A percentile compares a stretch with the other conserved stretches of the same genome.
phyloP scores from a whole-genome alignment of 2,113 vertebrate species.

The Aptenodytes patagonicus region DNA sequence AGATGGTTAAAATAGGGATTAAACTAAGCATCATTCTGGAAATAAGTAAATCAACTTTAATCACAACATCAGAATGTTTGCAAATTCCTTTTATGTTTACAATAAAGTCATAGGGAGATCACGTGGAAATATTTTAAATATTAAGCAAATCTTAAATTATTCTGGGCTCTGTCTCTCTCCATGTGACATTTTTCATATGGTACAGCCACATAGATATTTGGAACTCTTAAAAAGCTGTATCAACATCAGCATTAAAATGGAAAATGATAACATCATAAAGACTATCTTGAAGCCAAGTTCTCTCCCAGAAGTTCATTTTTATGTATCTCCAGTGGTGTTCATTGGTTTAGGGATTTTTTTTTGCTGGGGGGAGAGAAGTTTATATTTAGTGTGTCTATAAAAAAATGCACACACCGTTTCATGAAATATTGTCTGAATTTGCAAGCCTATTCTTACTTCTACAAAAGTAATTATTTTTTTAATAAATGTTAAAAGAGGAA shows the following conservation, averaged over 20 bases:
- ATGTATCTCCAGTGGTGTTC: not conserved
- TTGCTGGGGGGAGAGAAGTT: fast-evolving
- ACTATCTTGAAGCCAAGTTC: not conserved
- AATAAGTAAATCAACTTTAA: not conserved
- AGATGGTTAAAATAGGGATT: not conserved
- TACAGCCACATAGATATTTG: not conserved
- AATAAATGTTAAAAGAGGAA: not conserved
- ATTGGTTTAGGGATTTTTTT: not conserved
- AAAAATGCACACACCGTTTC: not conserved
- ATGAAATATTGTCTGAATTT: not conserved
- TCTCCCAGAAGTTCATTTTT: not conserved
- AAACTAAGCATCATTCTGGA: not conserved
- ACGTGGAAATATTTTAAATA: not conserved
- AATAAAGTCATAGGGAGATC: not conserved
- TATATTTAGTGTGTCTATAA: not conserved
- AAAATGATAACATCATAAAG: not conserved
- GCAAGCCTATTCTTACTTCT: not conserved
- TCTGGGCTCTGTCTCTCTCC: not conserved
- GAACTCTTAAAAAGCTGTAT: not conserved
- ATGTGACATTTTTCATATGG: not conserved
- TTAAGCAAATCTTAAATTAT: not conserved
- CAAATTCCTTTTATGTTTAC: not conserved
- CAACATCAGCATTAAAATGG: not conserved
- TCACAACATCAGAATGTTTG: not conserved
- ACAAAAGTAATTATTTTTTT: not conserved